These are phyloP conservation scores for Drosophila cardini DNA, from an alignment of 1,140 invertebrate species.

Conservation along the genomic window DNA sequence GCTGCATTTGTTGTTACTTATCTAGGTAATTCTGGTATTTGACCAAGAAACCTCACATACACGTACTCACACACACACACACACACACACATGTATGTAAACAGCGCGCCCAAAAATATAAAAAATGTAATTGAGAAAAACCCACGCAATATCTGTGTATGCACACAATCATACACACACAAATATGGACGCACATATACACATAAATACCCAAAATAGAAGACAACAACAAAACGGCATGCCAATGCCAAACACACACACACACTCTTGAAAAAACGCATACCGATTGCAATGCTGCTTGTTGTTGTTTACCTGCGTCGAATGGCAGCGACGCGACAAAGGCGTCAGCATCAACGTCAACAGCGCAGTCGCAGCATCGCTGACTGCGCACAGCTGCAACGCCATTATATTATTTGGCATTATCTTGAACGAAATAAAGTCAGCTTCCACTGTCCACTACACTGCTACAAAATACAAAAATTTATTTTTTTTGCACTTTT, in stretches of 20 bases:
- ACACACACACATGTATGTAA: constrained; percentile 13
- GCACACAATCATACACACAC: too few relatives aligned
- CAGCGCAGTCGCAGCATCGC: constrained; percentile 65
- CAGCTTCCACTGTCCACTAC: background rate
- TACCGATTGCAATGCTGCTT: constrained; percentile 35
- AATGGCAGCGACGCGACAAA: constrained; percentile 14
- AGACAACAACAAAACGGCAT: constrained; percentile 66
- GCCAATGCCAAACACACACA: constrained; percentile 51
- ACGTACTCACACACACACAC: constrained; percentile 9
- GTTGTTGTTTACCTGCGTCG: constrained; percentile 54
- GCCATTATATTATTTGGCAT: constrained; percentile 45
- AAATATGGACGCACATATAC: too few relatives aligned
- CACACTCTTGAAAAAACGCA: constrained; percentile 27
- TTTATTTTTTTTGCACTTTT: too few relatives aligned
- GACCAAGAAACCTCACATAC: constrained; percentile 28
- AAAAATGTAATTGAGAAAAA: constrained; percentile 82
- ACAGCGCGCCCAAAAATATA: constrained; percentile 71
- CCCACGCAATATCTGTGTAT: constrained; percentile 62
- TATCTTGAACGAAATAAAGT: constrained; percentile 47
- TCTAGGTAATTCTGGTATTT: constrained; percentile 65
- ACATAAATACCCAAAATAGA: constrained; percentile 72
- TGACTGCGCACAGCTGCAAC: constrained; percentile 38
- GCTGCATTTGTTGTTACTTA: constrained; percentile 51
- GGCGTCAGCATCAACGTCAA: constrained; percentile 14
- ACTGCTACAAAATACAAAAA: too few relatives aligned